These are phyloP conservation scores for Limnephilus lunatus DNA, from an alignment of 2,888 invertebrate genomes.

Conservation along the genomic window DNA sequence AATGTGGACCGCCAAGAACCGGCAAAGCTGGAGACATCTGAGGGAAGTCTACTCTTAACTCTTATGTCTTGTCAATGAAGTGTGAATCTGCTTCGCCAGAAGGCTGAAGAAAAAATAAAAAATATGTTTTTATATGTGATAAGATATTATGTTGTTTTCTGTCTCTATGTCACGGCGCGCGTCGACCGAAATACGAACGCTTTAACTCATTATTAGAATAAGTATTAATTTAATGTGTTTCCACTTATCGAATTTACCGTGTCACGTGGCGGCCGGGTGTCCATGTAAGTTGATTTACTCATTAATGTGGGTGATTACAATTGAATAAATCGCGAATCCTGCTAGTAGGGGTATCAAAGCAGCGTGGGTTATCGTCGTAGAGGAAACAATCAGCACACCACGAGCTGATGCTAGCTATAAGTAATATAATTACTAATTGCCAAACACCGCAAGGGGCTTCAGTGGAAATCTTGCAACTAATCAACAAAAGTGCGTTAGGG, in stretches of 20 bases:
- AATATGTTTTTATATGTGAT: background rate
- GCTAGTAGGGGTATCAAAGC: conserved; percentile 39
- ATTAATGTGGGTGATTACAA: conserved; percentile 58
- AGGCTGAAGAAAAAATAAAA: background rate
- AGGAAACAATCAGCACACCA: background rate
- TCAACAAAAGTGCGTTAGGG: no score
- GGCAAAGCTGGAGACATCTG: background rate
- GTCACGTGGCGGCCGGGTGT: conserved; percentile 46
- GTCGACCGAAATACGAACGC: background rate
- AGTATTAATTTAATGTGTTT: background rate
- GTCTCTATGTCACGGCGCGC: background rate
- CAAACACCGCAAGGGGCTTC: background rate
- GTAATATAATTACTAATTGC: background rate
- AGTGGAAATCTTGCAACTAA: background rate
- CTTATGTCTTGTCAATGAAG: background rate
- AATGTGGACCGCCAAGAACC: background rate
- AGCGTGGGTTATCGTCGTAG: conserved; percentile 49
- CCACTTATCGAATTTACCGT: background rate
- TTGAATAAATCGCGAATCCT: conserved; percentile 61
- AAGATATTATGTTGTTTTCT: no score
- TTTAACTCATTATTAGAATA: background rate
- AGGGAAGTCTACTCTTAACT: background rate
- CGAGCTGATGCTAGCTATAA: background rate
- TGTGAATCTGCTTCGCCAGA: background rate
- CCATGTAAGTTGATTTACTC: conserved; percentile 59